Evolutionary conservation across 2,113 vertebrate genomes (phyloP).

Genomic region (Scomber japonicus): DNA sequence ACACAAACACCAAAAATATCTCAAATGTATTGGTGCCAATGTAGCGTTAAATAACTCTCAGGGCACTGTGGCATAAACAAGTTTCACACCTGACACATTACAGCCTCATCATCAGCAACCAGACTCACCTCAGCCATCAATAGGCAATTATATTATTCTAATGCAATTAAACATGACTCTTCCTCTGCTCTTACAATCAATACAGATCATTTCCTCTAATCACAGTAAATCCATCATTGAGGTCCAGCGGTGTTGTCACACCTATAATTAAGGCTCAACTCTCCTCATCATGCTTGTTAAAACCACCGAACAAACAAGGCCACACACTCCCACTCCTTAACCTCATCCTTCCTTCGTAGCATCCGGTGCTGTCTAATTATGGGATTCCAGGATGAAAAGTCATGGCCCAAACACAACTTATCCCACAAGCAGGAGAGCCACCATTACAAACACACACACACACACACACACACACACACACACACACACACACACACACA

Average conservation of each 20-base stretch:
- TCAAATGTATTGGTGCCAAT: not conserved
- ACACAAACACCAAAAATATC: not conserved
- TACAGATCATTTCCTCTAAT: conserved; percentile 77
- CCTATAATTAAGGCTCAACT: conserved; percentile 63
- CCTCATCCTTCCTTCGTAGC: conserved; percentile 74
- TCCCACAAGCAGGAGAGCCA: conserved; percentile 44
- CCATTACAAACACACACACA: conserved; percentile 15
- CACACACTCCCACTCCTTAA: conserved; percentile 65
- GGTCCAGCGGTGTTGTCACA: conserved; percentile 64
- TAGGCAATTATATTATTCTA: conserved; percentile 80
- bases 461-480: conserved; percentile 24
- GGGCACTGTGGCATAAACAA: conserved; percentile 11
- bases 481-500: conserved; percentile 19
- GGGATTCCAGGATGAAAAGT: conserved; percentile 60
- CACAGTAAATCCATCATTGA: conserved; percentile 72
- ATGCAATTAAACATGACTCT: conserved; percentile 78
- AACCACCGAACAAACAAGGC: conserved; percentile 62
- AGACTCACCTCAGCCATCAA: conserved; percentile 64
- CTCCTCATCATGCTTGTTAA: conserved; percentile 35
- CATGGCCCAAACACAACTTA: conserved; percentile 68
- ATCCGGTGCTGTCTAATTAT: conserved; percentile 74
- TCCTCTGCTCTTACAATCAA: conserved; percentile 62
- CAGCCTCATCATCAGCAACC: conserved; percentile 38
- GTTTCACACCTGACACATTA: conserved; percentile 52
- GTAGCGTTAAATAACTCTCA: conserved; percentile 23